phyloP scores from a whole-genome alignment of 1,140 invertebrate genomes.

The Solenopsis fugax region DNA sequence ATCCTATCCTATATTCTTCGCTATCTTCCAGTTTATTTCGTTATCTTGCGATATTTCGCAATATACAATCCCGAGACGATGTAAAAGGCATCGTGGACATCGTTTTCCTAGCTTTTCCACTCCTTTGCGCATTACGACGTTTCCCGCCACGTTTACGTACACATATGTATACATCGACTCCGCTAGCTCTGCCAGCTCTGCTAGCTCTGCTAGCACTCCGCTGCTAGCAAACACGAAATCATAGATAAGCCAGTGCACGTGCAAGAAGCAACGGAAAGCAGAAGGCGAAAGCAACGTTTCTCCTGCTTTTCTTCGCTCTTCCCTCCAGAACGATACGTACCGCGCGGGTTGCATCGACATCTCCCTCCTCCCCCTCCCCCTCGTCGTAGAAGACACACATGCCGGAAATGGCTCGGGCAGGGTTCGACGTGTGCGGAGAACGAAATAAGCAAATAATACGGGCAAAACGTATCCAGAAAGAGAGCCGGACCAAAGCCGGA shows the following conservation, averaged over 20 bases:
- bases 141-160: neutral
- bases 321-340: slow-evolving; percentile 28
- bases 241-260: slow-evolving; percentile 42
- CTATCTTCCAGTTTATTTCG: slow-evolving; percentile 4
- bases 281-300: slow-evolving; percentile 53
- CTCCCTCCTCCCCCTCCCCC: too few species aligned
- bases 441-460: slow-evolving; percentile 77
- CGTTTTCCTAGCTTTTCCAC: neutral
- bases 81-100: slow-evolving; percentile 22
- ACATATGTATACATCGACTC: neutral
- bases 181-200: neutral
- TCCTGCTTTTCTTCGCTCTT: slow-evolving; percentile 24
- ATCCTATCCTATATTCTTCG: too few species aligned
- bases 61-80: slow-evolving; percentile 23
- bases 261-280: slow-evolving; percentile 54
- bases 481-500: slow-evolving; percentile 37
- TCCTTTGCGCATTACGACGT: slow-evolving; percentile 30
- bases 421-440: slow-evolving; percentile 75
- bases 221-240: neutral
- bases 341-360: slow-evolving; percentile 31
- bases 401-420: slow-evolving; percentile 61
- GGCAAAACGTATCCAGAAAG: slow-evolving; percentile 56
- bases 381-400: slow-evolving; percentile 57
- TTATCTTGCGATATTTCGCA: slow-evolving; percentile 3
- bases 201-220: neutral